phyloP scores from a whole-genome alignment of 2,797 vertebrate genomes.

The Anguilla anguilla region DNA sequence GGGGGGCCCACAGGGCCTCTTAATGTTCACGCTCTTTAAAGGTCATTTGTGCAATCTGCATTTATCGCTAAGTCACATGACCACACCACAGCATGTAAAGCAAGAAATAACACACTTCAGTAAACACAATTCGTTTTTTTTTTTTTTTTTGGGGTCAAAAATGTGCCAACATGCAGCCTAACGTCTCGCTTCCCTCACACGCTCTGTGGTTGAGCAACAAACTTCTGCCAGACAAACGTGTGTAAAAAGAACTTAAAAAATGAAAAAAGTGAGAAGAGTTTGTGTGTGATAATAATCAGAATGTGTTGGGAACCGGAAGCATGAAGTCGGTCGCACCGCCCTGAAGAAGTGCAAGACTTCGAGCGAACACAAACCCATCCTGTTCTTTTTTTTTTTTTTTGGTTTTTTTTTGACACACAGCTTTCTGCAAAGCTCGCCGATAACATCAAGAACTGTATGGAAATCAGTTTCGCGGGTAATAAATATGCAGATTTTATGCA shows the following conservation, averaged over 20 bases:
- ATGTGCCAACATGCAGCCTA: not conserved
- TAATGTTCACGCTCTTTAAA: not conserved
- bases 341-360: not conserved
- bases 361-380: not conserved
- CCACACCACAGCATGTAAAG: not conserved
- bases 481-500: slow-evolving; percentile 49
- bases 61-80: not conserved
- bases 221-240: not conserved
- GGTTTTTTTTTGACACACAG: slow-evolving; percentile 29
- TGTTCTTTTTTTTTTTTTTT: not conserved
- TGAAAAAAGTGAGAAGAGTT: not conserved
- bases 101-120: not conserved
- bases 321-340: not conserved
- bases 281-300: not conserved
- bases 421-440: not conserved
- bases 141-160: not conserved
- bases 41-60: not conserved
- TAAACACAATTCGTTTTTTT: not conserved
- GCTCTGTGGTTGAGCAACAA: not conserved
- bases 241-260: not conserved
- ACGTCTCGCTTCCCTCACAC: not conserved
- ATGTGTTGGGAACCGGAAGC: not conserved
- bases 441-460: not conserved
- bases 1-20: not conserved
- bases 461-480: slow-evolving; percentile 24